Evolutionary conservation across 2,113 vertebrate species (phyloP), one percentile per base, ranked within the genome.

Genomic region (Polypterus bichir): DNA sequence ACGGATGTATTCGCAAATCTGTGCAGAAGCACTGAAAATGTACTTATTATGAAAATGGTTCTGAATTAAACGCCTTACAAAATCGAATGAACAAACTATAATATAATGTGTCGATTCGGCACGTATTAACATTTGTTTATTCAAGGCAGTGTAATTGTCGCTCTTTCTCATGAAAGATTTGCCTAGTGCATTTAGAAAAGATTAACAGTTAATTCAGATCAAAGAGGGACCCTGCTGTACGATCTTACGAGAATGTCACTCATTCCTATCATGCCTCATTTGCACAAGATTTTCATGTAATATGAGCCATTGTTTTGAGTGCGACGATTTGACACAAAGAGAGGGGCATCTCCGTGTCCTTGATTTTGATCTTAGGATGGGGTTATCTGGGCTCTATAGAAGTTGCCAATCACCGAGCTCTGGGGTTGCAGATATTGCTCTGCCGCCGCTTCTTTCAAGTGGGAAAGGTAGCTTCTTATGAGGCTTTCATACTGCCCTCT

Each of bases 261-360:
- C 85, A 84, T 68, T 79, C 79, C 81, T 74, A 85, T 83, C 83
- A 82, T 79, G 79, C 82, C 79, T 87, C 80, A 83, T 88, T 84
- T 86, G 85, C 86, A 86, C 83, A 82, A 81, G 80, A 86, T 85
- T 87, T 86, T 88, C 84, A 71, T 87, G 90, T 86, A 89, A 91
- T 89, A 83, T 83, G 87, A 79, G 70, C 83, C 80, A 83, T 88
- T 88, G 83, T 89, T 87, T 86, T 79, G 80, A 76, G 85, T 81
- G 77, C 75, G 80, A 77, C 75, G 81, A 84, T 83, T 73, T 84
- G 86, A 85, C 83, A 81, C 73, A 73, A 81, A 83, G 81, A 81
- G 75, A 74, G 71, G 73, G 77, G 74, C 74, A 79, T 77, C 71
- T 66, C 9, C 3, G 63, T 62, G 48, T 73, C 72, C 72, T 70